These are phyloP conservation scores for Odocoileus hemionus DNA, from an alignment of 2,113 vertebrate genomes.

Conservation along the genomic window DNA sequence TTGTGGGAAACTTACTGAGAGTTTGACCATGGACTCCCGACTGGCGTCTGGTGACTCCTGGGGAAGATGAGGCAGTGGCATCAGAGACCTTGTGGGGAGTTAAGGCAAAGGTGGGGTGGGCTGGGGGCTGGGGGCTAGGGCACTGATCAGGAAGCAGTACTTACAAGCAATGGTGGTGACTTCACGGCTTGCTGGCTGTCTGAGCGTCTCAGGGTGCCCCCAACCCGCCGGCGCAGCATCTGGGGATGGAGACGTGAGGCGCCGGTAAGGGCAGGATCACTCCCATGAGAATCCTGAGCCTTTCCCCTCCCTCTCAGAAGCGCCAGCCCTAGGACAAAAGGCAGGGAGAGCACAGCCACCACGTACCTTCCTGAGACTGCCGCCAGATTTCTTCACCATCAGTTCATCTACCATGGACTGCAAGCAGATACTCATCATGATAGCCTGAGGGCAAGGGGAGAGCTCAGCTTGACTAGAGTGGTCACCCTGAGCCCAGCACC, in stretches of 20 bases:
- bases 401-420: slow-evolving; percentile 99
- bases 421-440: slow-evolving; percentile 99
- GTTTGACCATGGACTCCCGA: slow-evolving; percentile 92
- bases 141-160: slow-evolving; percentile 1
- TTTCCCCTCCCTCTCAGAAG: background rate
- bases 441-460: slow-evolving; percentile 84
- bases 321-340: background rate
- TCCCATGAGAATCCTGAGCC: background rate
- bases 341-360: background rate
- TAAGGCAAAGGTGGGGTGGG: background rate
- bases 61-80: background rate
- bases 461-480: background rate
- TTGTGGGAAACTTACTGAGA: slow-evolving; percentile 88
- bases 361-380: slow-evolving; percentile 96
- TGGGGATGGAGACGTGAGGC: slow-evolving; percentile 60
- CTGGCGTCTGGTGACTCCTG: slow-evolving; percentile 94
- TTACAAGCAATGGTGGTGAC: slow-evolving; percentile 94
- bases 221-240: slow-evolving; percentile 91
- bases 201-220: slow-evolving; percentile 86
- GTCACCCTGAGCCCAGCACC: background rate
- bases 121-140: background rate
- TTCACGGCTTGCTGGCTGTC: slow-evolving; percentile 97
- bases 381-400: slow-evolving; percentile 99
- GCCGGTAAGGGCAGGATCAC: background rate
- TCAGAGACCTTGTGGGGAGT: background rate